These are phyloP conservation scores for Montipora efflorescens DNA, from an alignment of 64 coral and sea anemone genomes.

Conservation along the genomic window DNA sequence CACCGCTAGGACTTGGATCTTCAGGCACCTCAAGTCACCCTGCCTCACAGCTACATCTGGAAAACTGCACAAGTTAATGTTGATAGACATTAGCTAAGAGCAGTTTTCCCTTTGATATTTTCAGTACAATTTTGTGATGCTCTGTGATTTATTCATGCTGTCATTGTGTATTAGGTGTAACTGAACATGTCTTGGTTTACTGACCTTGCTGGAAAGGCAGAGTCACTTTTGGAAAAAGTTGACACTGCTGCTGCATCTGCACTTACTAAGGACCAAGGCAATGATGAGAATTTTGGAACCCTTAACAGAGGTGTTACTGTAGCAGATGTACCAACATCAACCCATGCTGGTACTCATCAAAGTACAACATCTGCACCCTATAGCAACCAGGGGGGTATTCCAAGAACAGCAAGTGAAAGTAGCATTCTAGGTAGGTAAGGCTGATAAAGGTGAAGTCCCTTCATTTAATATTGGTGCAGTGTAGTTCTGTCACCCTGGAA, in stretches of 20 bases:
- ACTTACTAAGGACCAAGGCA: slow-evolving; percentile 60
- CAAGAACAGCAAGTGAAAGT: slow-evolving; percentile 52
- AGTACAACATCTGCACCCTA: neutral
- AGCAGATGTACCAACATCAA: neutral
- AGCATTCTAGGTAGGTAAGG: slow-evolving; percentile 19
- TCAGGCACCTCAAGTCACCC: neutral
- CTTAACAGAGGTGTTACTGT: neutral
- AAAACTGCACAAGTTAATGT: too few relatives aligned
- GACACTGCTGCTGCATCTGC: slow-evolving; percentile 86
- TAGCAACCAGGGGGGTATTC: neutral
- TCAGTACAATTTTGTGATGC: neutral
- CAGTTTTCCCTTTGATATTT: neutral
- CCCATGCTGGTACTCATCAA: neutral
- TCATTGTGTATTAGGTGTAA: neutral
- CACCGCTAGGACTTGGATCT: too few relatives aligned
- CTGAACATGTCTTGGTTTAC: slow-evolving; percentile 92
- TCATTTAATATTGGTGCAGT: too few relatives aligned
- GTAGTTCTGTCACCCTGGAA: too few relatives aligned
- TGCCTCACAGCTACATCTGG: too few relatives aligned
- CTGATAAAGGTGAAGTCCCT: too few relatives aligned
- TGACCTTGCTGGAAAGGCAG: slow-evolving; percentile 93
- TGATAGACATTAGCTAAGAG: too few relatives aligned
- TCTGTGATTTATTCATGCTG: neutral
- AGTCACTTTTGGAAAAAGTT: slow-evolving; percentile 92
- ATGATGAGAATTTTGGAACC: neutral